Conservation (phyloP, 2,888 invertebrate genomes). For the Amblyteles armatorius region DNA sequence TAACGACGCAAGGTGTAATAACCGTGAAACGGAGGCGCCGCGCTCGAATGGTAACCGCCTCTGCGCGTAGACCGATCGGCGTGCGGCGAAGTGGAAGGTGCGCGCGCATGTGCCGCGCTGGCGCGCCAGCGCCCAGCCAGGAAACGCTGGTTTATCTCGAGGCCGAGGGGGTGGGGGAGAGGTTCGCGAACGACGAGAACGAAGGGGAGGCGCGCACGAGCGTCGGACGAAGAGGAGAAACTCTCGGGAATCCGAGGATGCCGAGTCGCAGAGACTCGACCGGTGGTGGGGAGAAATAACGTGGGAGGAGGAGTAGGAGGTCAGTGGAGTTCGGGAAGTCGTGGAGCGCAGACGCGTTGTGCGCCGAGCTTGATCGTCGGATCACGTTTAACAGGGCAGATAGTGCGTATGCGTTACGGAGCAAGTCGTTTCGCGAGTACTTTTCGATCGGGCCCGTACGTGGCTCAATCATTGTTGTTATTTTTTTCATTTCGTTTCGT, state of each 20-base stretch:
- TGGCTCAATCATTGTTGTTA: neutral
- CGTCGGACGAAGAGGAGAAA: conserved; percentile 20
- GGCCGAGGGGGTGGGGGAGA: neutral
- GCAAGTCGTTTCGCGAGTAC: conserved; percentile 38
- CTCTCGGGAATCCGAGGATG: conserved; percentile 41
- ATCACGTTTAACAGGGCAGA: conserved; percentile 41
- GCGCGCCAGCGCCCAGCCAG: neutral
- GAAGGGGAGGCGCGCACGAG: conserved; percentile 45
- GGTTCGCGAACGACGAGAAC: conserved; percentile 18
- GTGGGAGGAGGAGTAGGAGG: conserved; percentile 83
- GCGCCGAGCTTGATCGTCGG: conserved; percentile 69
- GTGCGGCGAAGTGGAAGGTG: neutral
- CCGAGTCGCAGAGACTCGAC: neutral
- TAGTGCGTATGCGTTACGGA: conserved; percentile 53
- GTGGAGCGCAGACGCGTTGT: conserved; percentile 84
- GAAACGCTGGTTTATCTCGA: neutral
- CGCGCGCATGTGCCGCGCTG: conserved; percentile 42
- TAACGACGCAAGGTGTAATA: conserved; percentile 29
- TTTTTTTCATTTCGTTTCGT: conserved; percentile 16
- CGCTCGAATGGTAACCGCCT: conserved; percentile 23
- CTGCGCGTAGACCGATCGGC: conserved; percentile 1
- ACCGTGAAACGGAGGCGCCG: conserved; percentile 7
- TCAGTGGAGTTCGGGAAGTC: conserved; percentile 84
- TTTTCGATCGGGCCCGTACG: neutral
- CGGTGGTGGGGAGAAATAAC: conserved; percentile 78